phyloP scores from a whole-genome alignment of 2,113 vertebrate genomes.

The Pitta sordida region DNA sequence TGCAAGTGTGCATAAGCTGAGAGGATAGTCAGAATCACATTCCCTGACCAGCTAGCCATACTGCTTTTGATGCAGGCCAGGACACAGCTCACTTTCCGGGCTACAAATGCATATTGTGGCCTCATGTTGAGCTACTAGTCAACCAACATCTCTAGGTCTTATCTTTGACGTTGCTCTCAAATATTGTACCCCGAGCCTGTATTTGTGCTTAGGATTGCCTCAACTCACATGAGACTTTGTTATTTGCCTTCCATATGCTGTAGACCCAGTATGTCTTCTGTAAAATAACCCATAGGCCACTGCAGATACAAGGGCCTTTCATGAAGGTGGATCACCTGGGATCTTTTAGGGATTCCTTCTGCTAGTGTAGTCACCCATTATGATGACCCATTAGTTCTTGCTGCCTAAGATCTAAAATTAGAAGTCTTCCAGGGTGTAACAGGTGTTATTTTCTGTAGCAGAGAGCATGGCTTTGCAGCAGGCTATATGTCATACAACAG shows the following conservation, averaged over 20 bases:
- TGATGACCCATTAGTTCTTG: background rate
- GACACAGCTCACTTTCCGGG: background rate
- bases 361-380: background rate
- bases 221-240: background rate
- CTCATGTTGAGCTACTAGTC: background rate
- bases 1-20: background rate
- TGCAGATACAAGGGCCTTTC: background rate
- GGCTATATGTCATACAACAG: background rate
- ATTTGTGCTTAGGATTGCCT: background rate
- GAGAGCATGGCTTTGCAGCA: background rate
- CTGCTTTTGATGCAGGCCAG: too few species aligned
- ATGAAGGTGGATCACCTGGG: background rate
- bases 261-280: accelerated
- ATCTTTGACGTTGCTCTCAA: background rate
- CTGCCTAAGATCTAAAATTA: background rate
- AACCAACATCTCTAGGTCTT: background rate
- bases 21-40: background rate
- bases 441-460: background rate
- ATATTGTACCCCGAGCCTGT: background rate
- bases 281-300: background rate
- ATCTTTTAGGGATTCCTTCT: background rate
- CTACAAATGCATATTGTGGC: background rate
- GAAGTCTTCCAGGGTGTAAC: background rate
- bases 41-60: background rate
- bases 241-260: background rate